Evolutionary conservation across 2,797 vertebrate genomes (phyloP), one percentile per base, ranked within the genome.

Genomic region (Enteromius fasciolatus): DNA sequence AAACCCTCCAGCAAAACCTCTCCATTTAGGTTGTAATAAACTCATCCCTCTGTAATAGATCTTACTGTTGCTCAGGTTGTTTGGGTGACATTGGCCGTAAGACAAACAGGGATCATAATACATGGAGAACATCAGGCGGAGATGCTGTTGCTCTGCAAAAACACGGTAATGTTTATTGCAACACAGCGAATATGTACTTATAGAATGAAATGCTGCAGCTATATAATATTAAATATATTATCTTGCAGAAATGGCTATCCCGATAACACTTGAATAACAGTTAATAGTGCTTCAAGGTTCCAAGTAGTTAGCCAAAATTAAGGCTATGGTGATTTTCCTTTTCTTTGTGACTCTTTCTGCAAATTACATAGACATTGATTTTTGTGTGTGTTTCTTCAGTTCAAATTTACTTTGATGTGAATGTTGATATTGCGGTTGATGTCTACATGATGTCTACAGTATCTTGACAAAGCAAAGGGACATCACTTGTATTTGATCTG

Each of bases 21-120:
- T 88, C 52, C 61, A 87, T 87, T 76, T 82, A 76, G 59, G 18
- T 78, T 76, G 80, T 87, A 87, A 88, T 86, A 84, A 89, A 87
- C 76, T 48, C 44, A 77, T 84, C 50, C 77, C 83, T 78, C 74
- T 79, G 44, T 86, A 84, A 84, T 70, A 66, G 77, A 69, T 82
- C 52, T 31, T 54, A 48, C 25, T 12, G 2, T 67, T 75, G 20
- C 64, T 78, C 57, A 36, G 33, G 64, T 23, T 69, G 73, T 81
- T 63, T 9, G 18, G 25, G 52, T 74, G 77, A 77, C 73, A 61
- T 59, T 78, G 84, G 67, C 77, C 81, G 17, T 15, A 63, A 72
- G 41, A 85, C 25, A 72, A 63, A 63, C 59, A 31, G 54, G 12
- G 57, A 82, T 84, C 54, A 66, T 61, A 80, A 82, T 50, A 54